Base-by-base conservation (phyloP, 2,113 vertebrate species). In the Delphinapterus leucas region DNA sequence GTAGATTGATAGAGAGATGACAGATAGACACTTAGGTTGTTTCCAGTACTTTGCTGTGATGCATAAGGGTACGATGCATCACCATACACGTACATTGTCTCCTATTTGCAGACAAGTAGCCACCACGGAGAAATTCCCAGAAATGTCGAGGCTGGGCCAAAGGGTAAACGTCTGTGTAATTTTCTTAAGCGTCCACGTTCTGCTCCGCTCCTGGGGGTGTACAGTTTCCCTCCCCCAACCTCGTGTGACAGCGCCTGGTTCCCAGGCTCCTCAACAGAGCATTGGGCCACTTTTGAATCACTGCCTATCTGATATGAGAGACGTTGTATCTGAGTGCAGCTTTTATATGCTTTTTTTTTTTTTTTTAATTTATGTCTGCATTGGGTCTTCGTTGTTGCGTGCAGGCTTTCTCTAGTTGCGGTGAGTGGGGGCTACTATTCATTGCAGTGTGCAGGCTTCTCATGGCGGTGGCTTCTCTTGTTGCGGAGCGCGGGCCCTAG, bases 361-460 rank as follows among this genome's bases (percentile, higher is more conserved):
- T 14, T 3, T 49, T 49, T 49, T 15, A 0, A 47, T 49, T 49
- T 15, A 49, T 49, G 49, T 15, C 49, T 15, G 14, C 49, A 1
- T 49, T 49, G 14, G 14, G 49, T 49, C 49, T 49, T 49, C 49
- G 1, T 49, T 49, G 14, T 15, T 49, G 49, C 49, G 0, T 14
- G 47, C 47, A 4, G 47, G 1, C 47, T 49, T 49, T 14, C 47
- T 49, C 47, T 49, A 49, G 47, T 49, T 49, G 47, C 13, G 13
- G 47, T 49, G 47, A 14, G 47, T 1, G 3, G 47, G 3, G 47
- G 47, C 13, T 49, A 49, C 47, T 49, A 13, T 49, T 49, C 3
- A 12, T 13, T 1, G 47, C 47, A 0, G 13, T 1, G 47, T 4
- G 47, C 1, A 1, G 47, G 13, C 47, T 49, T 49, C 47, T 49